phyloP scores from a whole-genome alignment of 2,797 vertebrate genomes.

The Phrynocephalus vlangalii region DNA sequence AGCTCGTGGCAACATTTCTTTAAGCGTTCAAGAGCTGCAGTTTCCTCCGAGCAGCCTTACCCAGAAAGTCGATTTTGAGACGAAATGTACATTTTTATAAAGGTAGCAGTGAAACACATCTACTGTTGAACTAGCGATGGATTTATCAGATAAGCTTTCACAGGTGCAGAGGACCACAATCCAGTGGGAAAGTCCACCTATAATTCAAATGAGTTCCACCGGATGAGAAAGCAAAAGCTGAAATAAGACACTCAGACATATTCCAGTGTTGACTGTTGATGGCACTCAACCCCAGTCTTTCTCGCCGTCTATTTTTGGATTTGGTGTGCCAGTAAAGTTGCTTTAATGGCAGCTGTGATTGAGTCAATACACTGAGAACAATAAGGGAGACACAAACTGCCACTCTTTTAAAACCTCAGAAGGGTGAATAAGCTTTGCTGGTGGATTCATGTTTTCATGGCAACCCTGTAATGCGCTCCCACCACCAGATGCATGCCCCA shows the following conservation, averaged over 20 bases:
- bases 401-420: slow-evolving; percentile 22
- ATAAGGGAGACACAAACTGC: slow-evolving; percentile 14
- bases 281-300: not conserved
- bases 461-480: slow-evolving; percentile 3
- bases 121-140: slow-evolving; percentile 26
- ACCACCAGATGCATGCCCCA: not conserved
- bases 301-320: not conserved
- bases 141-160: slow-evolving; percentile 24
- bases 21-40: not conserved
- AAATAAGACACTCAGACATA: not conserved
- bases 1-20: slow-evolving; percentile 28
- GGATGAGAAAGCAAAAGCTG: not conserved
- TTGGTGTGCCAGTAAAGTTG: not conserved
- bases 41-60: slow-evolving; percentile 22
- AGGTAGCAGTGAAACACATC: not conserved
- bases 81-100: slow-evolving; percentile 16
- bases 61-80: slow-evolving; percentile 23
- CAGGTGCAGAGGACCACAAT: not conserved
- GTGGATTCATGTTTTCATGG: slow-evolving; percentile 15
- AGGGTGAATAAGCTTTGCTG: slow-evolving; percentile 7
- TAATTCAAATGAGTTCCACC: slow-evolving; percentile 14
- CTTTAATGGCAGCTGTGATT: slow-evolving; percentile 1
- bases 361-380: slow-evolving; percentile 13
- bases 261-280: slow-evolving; percentile 2
- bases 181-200: not conserved